Percentiles rank a stretch among this genome's conserved stretches.
phyloP scores from a whole-genome alignment of 2,797 vertebrate species.

The Microcaecilia unicolor region DNA sequence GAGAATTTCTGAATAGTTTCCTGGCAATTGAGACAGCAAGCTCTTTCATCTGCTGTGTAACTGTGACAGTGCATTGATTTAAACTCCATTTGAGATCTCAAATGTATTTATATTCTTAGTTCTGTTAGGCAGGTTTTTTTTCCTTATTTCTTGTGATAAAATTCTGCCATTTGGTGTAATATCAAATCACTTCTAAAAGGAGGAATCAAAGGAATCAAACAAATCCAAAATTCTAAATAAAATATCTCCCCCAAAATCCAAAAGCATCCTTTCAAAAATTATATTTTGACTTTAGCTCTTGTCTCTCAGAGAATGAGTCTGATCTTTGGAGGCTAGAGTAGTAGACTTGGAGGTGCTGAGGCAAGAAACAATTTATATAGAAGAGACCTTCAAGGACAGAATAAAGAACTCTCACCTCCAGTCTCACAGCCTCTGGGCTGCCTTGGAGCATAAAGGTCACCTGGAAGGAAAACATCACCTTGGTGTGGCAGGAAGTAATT shows the following conservation, averaged over 20 bases:
- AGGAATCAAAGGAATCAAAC: conserved; percentile 43
- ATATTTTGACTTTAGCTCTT: no score
- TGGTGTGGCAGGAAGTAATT: no score
- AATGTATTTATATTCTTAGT: conserved; percentile 66
- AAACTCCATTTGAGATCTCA: conserved; percentile 72
- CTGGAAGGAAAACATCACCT: no score
- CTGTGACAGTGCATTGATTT: conserved; percentile 74
- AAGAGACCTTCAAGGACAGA: no score
- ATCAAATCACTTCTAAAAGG: conserved; percentile 43
- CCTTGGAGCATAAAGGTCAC: no score
- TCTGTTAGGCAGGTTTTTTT: conserved; percentile 51
- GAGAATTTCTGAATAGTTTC: conserved; percentile 75
- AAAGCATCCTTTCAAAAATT: no score
- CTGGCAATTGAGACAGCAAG: conserved; percentile 71
- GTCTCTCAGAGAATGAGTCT: no score
- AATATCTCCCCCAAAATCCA: conserved; percentile 36
- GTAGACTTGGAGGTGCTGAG: no score
- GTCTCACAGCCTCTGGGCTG: no score
- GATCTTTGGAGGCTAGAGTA: no score
- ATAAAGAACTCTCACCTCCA: no score
- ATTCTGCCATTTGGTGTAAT: conserved; percentile 62
- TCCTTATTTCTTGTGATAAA: conserved; percentile 52
- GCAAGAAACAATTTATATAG: no score
- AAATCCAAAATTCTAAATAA: conserved; percentile 33
- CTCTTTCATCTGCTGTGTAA: conserved; percentile 71